phyloP scores from a whole-genome alignment of 2,888 invertebrate genomes.

The Pachydiplax longipennis region DNA sequence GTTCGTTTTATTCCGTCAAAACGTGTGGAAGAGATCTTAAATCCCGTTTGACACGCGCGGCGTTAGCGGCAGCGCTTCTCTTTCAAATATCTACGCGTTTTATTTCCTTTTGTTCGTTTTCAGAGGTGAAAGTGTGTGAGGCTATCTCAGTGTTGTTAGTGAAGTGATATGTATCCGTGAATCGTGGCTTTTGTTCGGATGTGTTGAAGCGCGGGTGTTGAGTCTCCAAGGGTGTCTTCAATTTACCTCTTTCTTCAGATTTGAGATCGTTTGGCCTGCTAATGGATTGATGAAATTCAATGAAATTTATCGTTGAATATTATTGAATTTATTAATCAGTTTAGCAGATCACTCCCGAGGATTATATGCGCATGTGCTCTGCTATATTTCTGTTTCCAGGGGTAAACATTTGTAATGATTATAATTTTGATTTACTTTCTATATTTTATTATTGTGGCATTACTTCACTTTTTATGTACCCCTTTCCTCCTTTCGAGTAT shows the following conservation, averaged over 20 bases:
- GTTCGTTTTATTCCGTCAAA: neutral
- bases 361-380: too few relatives aligned
- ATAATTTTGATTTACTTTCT: too few relatives aligned
- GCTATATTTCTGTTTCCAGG: too few relatives aligned
- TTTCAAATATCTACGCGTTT: neutral
- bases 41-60: neutral
- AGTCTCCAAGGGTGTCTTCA: neutral
- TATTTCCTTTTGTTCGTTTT: neutral
- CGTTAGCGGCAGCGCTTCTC: neutral
- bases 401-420: too few relatives aligned
- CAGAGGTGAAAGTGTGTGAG: neutral
- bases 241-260: neutral
- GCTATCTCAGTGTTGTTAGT: neutral
- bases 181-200: neutral
- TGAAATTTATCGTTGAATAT: too few relatives aligned
- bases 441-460: too few relatives aligned
- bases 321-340: too few relatives aligned
- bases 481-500: too few relatives aligned
- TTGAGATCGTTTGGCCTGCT: too few relatives aligned
- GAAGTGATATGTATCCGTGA: neutral
- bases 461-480: too few relatives aligned
- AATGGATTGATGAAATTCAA: too few relatives aligned
- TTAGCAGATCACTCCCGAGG: too few relatives aligned
- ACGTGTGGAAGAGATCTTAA: neutral
- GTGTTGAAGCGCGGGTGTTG: neutral